Evolutionary conservation across 1,140 invertebrate species (phyloP).

Genomic region (Camponotus vicinus): DNA sequence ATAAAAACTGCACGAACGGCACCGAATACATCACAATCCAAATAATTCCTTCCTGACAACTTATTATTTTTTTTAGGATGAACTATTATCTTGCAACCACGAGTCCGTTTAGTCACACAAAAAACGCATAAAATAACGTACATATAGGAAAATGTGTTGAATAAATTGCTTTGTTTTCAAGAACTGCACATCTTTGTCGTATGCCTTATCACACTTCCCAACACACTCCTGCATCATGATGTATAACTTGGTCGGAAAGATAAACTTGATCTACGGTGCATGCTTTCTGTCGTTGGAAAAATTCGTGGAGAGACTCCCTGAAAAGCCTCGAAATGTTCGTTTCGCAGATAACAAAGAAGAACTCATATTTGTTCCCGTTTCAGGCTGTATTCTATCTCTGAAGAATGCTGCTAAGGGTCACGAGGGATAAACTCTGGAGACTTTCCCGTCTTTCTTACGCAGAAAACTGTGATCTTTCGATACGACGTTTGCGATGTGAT

Average conservation of each 20-base stretch:
- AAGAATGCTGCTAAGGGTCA: constrained; percentile 25
- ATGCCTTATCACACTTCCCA: background rate
- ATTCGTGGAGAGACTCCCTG: background rate
- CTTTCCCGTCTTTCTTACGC: constrained; percentile 9
- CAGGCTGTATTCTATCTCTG: background rate
- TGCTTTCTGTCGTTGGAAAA: background rate
- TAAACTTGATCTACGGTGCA: background rate
- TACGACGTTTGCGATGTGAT: background rate
- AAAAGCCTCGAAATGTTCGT: constrained; percentile 1
- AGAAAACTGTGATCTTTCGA: background rate
- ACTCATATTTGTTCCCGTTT: background rate
- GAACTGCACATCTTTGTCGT: background rate
- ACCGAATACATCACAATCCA: background rate
- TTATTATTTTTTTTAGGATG: constrained; percentile 1
- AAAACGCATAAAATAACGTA: background rate
- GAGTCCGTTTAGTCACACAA: background rate
- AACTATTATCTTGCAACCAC: constrained; percentile 3
- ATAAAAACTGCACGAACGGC: background rate
- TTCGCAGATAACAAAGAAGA: constrained; percentile 19
- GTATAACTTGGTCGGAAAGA: background rate
- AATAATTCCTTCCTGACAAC: constrained; percentile 2
- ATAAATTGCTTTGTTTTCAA: background rate
- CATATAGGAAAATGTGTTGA: background rate
- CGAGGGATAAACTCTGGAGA: constrained; percentile 7
- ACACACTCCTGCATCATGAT: background rate